Conservation (phyloP, 53 echinoderm and acorn worm genomes). For the Mesocentrotus franciscanus region DNA sequence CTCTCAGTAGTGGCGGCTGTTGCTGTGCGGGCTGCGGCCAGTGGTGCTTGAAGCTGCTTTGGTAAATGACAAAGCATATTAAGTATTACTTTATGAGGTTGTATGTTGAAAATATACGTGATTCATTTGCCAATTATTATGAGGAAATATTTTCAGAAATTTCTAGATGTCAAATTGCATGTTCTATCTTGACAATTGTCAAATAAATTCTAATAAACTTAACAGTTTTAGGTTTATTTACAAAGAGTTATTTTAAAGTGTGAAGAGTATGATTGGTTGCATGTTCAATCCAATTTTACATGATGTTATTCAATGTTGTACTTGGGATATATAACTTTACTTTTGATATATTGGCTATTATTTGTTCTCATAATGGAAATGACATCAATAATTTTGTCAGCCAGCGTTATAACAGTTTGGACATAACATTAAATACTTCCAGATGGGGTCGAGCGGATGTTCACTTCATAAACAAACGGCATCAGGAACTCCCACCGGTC, state of each 20-base stretch:
- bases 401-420: constrained; percentile 9
- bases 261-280: too few relatives aligned
- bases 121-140: not conserved
- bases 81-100: constrained; percentile 2
- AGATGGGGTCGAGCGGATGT: constrained; percentile 21
- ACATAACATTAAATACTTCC: constrained; percentile 9
- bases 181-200: not conserved
- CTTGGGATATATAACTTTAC: not conserved
- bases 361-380: constrained; percentile 20
- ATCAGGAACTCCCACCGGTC: constrained; percentile 22
- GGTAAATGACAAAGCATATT: not conserved
- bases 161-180: constrained; percentile 31
- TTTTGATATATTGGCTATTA: not conserved
- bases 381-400: constrained; percentile 12
- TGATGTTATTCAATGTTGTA: too few relatives aligned
- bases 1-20: too few relatives aligned
- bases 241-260: too few relatives aligned
- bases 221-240: not conserved
- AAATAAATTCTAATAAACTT: not conserved
- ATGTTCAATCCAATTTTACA: too few relatives aligned
- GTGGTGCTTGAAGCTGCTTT: too few relatives aligned
- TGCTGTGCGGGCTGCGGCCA: too few relatives aligned
- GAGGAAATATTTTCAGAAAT: constrained; percentile 26
- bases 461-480: constrained; percentile 13
- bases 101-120: constrained; percentile 26